Evolutionary conservation across 2,113 vertebrate species (phyloP).

Genomic region (Zosterops pallidus): DNA sequence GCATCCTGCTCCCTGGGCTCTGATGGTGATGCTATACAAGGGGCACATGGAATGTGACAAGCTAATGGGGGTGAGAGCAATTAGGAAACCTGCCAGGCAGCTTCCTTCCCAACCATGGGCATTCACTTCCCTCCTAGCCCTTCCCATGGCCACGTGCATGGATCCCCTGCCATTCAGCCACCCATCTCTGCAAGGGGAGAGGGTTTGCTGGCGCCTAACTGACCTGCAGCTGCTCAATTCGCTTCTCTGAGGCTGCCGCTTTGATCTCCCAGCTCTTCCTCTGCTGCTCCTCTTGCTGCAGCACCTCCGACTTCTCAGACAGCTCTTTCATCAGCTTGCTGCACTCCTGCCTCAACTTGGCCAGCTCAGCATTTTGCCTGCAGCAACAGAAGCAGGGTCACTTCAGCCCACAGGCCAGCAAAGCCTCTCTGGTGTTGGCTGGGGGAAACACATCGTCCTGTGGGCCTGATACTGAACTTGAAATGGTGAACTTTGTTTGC

Average conservation of each 20-base stretch:
- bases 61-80: neutral
- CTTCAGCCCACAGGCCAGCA: neutral
- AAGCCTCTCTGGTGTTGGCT: neutral
- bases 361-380: conserved; percentile 93
- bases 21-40: neutral
- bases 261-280: conserved; percentile 86
- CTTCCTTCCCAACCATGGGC: neutral
- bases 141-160: fast-evolving
- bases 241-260: conserved; percentile 77
- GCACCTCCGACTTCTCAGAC: conserved; percentile 81
- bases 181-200: neutral
- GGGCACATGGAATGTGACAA: fast-evolving
- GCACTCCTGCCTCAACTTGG: conserved; percentile 91
- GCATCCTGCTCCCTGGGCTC: neutral
- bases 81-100: neutral
- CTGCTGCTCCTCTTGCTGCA: conserved; percentile 84
- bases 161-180: neutral
- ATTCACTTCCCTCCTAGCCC: neutral
- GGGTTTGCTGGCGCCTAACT: neutral
- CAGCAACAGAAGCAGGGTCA: neutral
- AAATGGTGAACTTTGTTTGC: neutral
- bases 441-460: neutral
- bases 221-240: conserved; percentile 85
- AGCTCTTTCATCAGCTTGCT: conserved; percentile 87
- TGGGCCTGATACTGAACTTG: neutral